Base-by-base conservation (phyloP, 2,888 invertebrate species). In the Tachina fera region DNA sequence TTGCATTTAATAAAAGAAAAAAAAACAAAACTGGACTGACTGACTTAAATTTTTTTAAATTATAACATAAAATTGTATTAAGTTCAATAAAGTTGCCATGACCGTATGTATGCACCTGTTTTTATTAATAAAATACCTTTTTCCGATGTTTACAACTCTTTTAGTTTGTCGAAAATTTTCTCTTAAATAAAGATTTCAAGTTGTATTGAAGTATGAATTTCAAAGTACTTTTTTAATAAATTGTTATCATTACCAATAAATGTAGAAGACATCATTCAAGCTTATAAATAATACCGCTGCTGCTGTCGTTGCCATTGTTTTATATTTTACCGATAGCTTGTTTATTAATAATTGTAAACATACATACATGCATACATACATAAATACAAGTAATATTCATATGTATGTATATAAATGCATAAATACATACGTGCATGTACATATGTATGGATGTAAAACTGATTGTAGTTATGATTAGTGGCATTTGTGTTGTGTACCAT, bases 11-110 rank as follows among this genome's bases (percentile, higher is more conserved):
- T 63, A 39, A 6, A 71, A 47, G n/a, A 39, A 60, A 53, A 65
- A 58, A 60, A 74, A 53, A 2, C 31, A 31, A 74, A 80, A 81
- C 68, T 61, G 1, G 19, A 70, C 53, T 45, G 19, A 70, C 53
- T 45, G 39, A 82, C 11, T 70, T 53, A 8, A 39, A 72, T 22
- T n/a, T 45, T 47, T 71, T 43, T 41, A 72, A 51, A 56, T 13
- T 67, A 67, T 65, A 81, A 43, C 19, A 63, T 41, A 63, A 49
- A 63, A 43, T 19, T 77, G 74, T 68, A 9, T 67, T 56, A 78
- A 85, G 78, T 82, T 78, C 75, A 85, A 82, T 31, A 74, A 82
- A 82, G 58, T 85, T 75, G 58, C 70, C 82, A 65, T 85, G 78
- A 78, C 77, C 77, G 75, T 51, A 65, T 39, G 41, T 68, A 71